phyloP scores from a whole-genome alignment of 1,140 invertebrate genomes.

The Drosophila sulfurigaster region DNA sequence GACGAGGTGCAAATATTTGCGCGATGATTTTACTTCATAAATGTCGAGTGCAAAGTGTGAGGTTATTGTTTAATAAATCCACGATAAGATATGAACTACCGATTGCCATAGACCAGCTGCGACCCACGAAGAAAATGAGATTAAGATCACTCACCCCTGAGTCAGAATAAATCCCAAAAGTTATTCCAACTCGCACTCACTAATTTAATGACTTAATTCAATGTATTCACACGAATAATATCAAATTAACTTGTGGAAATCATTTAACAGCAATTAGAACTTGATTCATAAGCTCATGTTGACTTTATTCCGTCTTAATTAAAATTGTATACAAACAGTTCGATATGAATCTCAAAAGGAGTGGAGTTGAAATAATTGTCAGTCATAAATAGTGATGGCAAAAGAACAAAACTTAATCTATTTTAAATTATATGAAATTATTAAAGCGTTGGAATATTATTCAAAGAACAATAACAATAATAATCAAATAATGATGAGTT shows the following conservation, averaged over 20 bases:
- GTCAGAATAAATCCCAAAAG: constrained; percentile 7
- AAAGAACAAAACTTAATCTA: too few species aligned
- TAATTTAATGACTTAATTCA: neutral
- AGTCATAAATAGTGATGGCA: too few species aligned
- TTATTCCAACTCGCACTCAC: neutral
- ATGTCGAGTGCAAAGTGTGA: constrained; percentile 11
- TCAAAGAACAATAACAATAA: too few species aligned
- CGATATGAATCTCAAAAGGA: constrained; percentile 2
- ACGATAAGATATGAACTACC: constrained; percentile 34
- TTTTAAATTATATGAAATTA: too few species aligned
- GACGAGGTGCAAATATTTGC: constrained; percentile 64
- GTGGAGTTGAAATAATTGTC: too few species aligned
- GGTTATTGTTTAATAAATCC: constrained; percentile 23
- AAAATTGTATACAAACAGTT: neutral
- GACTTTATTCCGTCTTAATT: constrained; percentile 3
- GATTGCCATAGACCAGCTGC: constrained; percentile 3
- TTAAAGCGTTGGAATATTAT: too few species aligned
- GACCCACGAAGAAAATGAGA: neutral
- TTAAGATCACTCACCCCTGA: constrained; percentile 20
- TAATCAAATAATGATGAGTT: too few species aligned
- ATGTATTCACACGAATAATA: neutral
- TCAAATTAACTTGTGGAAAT: neutral
- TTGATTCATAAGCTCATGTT: constrained; percentile 1
- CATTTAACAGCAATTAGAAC: neutral
- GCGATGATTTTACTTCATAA: constrained; percentile 45